Evolutionary conservation across 1,140 invertebrate species (phyloP), one percentile per base, ranked within the genome.

Genomic region (Micrasema minimum): DNA sequence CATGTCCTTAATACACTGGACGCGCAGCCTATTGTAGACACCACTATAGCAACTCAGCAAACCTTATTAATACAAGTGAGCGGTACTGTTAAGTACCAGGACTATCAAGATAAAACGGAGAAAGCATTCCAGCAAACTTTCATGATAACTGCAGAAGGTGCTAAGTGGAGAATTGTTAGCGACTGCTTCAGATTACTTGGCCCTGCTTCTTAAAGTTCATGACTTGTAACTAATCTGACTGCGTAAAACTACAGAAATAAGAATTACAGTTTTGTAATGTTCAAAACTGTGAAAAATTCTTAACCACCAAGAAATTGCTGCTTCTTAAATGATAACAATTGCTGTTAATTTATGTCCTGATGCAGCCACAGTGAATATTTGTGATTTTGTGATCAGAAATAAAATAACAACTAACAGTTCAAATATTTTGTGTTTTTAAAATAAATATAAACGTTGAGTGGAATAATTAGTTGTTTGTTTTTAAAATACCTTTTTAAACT

Each of bases 151-250:
- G 92, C 91, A 11, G 88, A 92, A 75, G 91, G 88, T 18, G 92
- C 93, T 67, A 94, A 94, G 79, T 96, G 93, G 93, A 95, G 94
- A 84, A 93, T 96, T 70, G 92, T 92, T 20, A 93, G 89, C 48
- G 94, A 96, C 78, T 91, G 88, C 74, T 94, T 92, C 77, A 85
- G 93, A 77, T 84, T 91, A 75, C 91, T 94, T 86, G 69, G 62
- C 18, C 48, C 43, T 12, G 59, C 41, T 2, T 31, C 26, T 31
- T 31, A 31, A 31, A 31, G 26, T 7, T 7, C 7, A 31, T 2
- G 26, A 7, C 26, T 31, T 4, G 7, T 31, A 4, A 4, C 7
- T 7, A 31, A 31, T 4, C 7, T 31, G 26, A 31, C 26, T 31
- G 26, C 26, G n/a, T n/a, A n/a, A n/a, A n/a, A n/a, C n/a, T n/a